These are phyloP conservation scores for Drosophila novamexicana DNA, from an alignment of 1,140 invertebrate genomes.

Conservation along the genomic window DNA sequence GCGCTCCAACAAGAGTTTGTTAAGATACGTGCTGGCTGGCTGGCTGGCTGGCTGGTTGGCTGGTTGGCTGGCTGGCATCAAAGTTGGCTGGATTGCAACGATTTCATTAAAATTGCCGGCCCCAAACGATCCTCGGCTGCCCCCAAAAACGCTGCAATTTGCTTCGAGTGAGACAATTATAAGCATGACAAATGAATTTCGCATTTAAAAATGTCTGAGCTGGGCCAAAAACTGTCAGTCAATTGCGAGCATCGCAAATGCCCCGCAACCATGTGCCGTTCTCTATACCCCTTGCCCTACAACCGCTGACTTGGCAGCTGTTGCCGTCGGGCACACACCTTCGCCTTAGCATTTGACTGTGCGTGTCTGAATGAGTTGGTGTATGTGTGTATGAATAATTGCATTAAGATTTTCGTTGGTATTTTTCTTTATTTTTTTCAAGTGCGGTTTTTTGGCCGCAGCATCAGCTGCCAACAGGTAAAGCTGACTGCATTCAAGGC, in stretches of 20 bases:
- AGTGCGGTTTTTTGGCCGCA: slow-evolving; percentile 28
- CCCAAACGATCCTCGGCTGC: slow-evolving; percentile 23
- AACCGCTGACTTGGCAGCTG: slow-evolving; percentile 43
- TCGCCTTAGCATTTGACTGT: slow-evolving; percentile 53
- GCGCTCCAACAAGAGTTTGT: slow-evolving; percentile 37
- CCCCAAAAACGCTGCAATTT: slow-evolving; percentile 64
- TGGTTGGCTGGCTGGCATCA: slow-evolving; percentile 15
- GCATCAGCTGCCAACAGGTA: slow-evolving; percentile 30
- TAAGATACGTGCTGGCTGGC: slow-evolving; percentile 64
- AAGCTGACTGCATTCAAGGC: slow-evolving; percentile 62
- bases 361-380: slow-evolving; percentile 34
- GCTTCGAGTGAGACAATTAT: slow-evolving; percentile 79
- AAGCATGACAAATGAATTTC: slow-evolving; percentile 83
- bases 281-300: not conserved
- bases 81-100: slow-evolving; percentile 56
- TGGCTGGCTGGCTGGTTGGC: slow-evolving; percentile 3
- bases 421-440: slow-evolving; percentile 36
- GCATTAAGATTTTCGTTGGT: slow-evolving; percentile 70
- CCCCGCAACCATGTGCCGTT: not conserved
- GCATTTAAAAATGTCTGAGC: slow-evolving; percentile 58
- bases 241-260: slow-evolving; percentile 28
- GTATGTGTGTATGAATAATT: slow-evolving; percentile 72
- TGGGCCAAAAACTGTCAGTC: slow-evolving; percentile 69
- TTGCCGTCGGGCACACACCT: slow-evolving; percentile 70
- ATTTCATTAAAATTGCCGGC: slow-evolving; percentile 80